A percentile compares a stretch with the other conserved stretches of the same genome.
Evolutionary conservation across 2,797 vertebrate genomes (phyloP).

Genomic region (Myripristis jacobus): DNA sequence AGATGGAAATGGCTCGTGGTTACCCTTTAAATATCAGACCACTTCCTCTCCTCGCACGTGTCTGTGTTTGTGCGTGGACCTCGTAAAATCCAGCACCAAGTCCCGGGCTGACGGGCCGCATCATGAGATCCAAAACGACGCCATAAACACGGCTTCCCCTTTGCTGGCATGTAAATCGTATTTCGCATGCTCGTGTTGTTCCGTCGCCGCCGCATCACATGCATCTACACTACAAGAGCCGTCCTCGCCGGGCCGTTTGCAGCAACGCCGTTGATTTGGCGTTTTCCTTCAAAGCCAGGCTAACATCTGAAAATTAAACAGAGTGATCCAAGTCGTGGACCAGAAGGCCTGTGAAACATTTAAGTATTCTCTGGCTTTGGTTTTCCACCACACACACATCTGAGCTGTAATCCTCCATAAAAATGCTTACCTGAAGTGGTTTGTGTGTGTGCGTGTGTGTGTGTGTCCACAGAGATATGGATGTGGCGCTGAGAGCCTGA

Average conservation of each 20-base stretch:
- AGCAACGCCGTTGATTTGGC: background rate
- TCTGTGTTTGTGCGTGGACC: conserved; percentile 4
- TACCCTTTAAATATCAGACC: conserved; percentile 46
- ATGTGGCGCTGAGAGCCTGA: background rate
- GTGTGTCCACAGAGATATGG: conserved; percentile 3
- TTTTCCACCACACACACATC: conserved; percentile 19
- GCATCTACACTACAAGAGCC: background rate
- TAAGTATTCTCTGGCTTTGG: conserved; percentile 10
- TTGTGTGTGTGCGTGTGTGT: conserved; percentile 10
- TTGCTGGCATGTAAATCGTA: background rate
- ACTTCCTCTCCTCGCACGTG: conserved; percentile 9
- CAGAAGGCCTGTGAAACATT: background rate
- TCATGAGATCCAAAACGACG: background rate
- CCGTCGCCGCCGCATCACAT: background rate
- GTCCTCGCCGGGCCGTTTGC: background rate
- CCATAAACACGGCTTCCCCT: background rate
- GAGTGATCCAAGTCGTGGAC: conserved; percentile 5
- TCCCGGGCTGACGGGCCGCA: background rate
- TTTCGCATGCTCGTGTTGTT: background rate
- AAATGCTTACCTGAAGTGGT: conserved; percentile 30
- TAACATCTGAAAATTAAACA: conserved; percentile 3
- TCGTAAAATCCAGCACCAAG: no score
- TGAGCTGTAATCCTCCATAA: conserved; percentile 28
- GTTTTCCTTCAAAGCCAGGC: background rate
- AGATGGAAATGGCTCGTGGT: conserved; percentile 61